Evolutionary conservation across 2,888 invertebrate species (phyloP), one percentile per base, ranked within the genome.

Genomic region (Trichacis sp.): DNA sequence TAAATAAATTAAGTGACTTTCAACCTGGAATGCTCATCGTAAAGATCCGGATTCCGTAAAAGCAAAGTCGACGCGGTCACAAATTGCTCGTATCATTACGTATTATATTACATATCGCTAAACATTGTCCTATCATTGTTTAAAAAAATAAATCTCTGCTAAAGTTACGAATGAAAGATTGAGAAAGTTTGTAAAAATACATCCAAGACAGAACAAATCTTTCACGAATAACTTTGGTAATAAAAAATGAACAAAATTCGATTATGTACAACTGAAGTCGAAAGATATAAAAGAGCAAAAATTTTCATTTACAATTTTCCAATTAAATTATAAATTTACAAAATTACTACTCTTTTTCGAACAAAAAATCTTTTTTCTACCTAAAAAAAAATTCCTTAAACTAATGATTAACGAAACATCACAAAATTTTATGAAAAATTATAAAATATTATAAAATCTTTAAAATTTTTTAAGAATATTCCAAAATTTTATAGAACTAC

Each of bases 141-240:
- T 55, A 55, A 55, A 55, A 55, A 55, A 55, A 55, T 55, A 55
- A 55, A 48, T 55, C 55, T 55, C 55, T 55, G 48, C 55, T n/a
- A 55, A 40, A 17, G 15, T 55, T 15, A 18, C 30, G 40, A 55
- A 40, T 17, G 42, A 47, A 47, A 55, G 33, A 18, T 43, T 15
- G 18, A 36, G 45, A 5, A 40, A 40, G 15, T 40, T 40, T 40
- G 12, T 15, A 33, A 47, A 54, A 40, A 36, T 54, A 47, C 33
- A 11, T 12, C 30, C 18, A 18, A 29, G 3, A 12, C 11, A 11
- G 3, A 36, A 36, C 3, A 11, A n/a, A 36, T 36, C 12, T 12
- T n/a, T 36, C 12, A 36, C 2, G 11, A 36, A 11, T 12, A 36
- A 36, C n/a, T 36, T 36, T 12, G 3, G 2, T 36, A 36, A n/a